Conservation (phyloP, 2,888 invertebrate species). For the Rhorus exstirpatorius region DNA sequence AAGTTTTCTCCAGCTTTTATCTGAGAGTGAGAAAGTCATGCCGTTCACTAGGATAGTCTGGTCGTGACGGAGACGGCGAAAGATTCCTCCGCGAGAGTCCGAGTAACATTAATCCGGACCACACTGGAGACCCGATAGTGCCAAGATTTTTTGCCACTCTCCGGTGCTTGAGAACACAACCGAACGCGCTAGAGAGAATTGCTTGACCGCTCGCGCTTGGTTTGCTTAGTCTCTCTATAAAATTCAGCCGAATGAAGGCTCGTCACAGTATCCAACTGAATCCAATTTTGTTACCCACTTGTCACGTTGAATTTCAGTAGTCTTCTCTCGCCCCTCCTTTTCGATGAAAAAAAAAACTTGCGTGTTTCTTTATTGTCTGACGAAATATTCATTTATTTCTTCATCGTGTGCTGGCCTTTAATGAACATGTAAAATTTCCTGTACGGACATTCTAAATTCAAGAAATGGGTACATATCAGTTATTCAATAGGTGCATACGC, state of each 20-base stretch:
- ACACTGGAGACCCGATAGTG: constrained; percentile 68
- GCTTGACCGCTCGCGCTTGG: constrained; percentile 47
- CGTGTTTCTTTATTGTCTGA: background rate
- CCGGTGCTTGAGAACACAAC: constrained; percentile 40
- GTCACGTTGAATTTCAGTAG: constrained; percentile 55
- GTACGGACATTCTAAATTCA: too few relatives aligned
- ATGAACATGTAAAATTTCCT: too few relatives aligned
- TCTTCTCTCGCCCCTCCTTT: constrained; percentile 17
- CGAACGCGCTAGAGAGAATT: constrained; percentile 40
- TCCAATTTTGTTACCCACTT: constrained; percentile 67
- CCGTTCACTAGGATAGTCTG: constrained; percentile 34
- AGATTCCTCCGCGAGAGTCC: constrained; percentile 52
- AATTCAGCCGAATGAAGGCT: constrained; percentile 59
- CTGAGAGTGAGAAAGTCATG: constrained; percentile 13
- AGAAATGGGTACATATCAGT: too few relatives aligned
- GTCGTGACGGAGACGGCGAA: constrained; percentile 60
- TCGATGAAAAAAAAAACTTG: constrained; percentile 2
- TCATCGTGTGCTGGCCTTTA: too few relatives aligned
- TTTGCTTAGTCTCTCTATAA: constrained; percentile 50
- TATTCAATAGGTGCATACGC: too few relatives aligned
- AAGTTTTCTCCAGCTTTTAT: constrained; percentile 25
- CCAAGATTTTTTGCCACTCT: constrained; percentile 70
- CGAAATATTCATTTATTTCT: too few relatives aligned
- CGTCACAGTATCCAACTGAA: constrained; percentile 57
- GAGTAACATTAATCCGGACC: constrained; percentile 70